Evolutionary conservation across 2,888 invertebrate genomes (phyloP).

Genomic region (Syritta pipiens): DNA sequence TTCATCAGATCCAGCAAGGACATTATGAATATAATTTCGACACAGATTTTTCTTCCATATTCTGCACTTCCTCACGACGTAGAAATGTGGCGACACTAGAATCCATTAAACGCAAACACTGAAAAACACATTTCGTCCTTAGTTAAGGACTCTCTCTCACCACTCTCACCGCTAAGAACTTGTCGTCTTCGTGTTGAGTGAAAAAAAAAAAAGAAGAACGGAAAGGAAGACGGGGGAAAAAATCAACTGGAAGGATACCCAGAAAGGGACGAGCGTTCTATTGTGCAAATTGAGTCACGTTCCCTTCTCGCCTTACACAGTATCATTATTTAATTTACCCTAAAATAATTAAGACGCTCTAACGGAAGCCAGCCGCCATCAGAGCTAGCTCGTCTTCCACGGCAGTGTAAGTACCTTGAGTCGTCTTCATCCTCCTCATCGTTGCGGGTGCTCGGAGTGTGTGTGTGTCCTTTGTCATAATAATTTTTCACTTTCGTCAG

Average conservation of each 20-base stretch:
- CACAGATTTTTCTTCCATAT: conserved; percentile 43
- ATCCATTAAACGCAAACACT: conserved; percentile 63
- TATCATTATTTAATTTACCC: conserved; percentile 80
- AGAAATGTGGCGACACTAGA: conserved; percentile 48
- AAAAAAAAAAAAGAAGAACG: conserved; percentile 4
- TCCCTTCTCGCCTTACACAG: conserved; percentile 72
- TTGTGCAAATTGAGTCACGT: conserved; percentile 70
- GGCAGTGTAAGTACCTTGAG: conserved; percentile 25
- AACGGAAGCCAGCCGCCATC: conserved; percentile 54
- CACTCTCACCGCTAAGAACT: conserved; percentile 51
- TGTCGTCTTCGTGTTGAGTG: conserved; percentile 50
- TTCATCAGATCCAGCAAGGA: conserved; percentile 27
- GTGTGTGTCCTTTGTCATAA: conserved; percentile 47
- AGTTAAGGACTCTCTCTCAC: too few species aligned
- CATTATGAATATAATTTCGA: conserved; percentile 46
- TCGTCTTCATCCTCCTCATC: conserved; percentile 18
- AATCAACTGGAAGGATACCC: neutral
- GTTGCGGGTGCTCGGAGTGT: conserved; percentile 6
- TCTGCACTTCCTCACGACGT: neutral
- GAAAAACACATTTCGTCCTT: conserved; percentile 61
- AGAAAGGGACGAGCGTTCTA: conserved; percentile 40
- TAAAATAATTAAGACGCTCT: conserved; percentile 78
- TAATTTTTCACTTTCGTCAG: conserved; percentile 60
- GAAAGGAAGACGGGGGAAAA: neutral
- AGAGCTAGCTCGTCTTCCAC: conserved; percentile 40